Evolutionary conservation across 2,113 vertebrate genomes (phyloP), one percentile per base, ranked within the genome.

Genomic region (Isurus oxyrinchus): DNA sequence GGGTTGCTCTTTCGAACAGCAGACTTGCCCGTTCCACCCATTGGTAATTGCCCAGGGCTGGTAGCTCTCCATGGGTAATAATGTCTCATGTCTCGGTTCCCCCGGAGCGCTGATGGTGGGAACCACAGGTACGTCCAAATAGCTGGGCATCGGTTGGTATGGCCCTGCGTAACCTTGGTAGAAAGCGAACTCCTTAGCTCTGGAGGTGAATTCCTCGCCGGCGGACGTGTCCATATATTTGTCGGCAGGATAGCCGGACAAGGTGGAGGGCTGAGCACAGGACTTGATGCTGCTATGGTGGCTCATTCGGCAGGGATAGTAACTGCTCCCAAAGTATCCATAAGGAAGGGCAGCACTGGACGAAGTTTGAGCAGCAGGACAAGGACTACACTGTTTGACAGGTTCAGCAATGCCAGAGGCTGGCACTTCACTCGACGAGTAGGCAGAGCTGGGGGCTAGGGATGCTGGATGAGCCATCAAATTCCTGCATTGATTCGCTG

Each of bases 121-220:
- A 57, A 99, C 99, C 84, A 99, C 99, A 0, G 99, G 99, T 97
- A 99, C 98, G 97, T 99, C 99, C 98, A 99, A 97, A 97, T 99
- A 99, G 96, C 99, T 98, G 27, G 99, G 99, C 84, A 99, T 98
- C 16, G 98, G 98, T 97, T 99, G 99, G 97, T 99, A 99, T 69
- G 99, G 99, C 96, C 98, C 98, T 3, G 99, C 98, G 97, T 99
- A 99, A 96, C 99, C 98, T 97, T 99, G 99, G 97, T 99, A 99
- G 97, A 99, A 99, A 66, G 99, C 99, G 97, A 99, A 99, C 97
- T 99, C 99, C 97, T 99, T 99, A 7, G 99, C 98, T 97, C 99
- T 98, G 97, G 98, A 98, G 90, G 99, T 98, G 97, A 99, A 99
- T 97, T 99, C 99, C 97, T 99, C 99, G 59, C 98, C 98, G 19